Base-by-base conservation (phyloP, 1,140 invertebrate species). In the Conus betulinus region DNA sequence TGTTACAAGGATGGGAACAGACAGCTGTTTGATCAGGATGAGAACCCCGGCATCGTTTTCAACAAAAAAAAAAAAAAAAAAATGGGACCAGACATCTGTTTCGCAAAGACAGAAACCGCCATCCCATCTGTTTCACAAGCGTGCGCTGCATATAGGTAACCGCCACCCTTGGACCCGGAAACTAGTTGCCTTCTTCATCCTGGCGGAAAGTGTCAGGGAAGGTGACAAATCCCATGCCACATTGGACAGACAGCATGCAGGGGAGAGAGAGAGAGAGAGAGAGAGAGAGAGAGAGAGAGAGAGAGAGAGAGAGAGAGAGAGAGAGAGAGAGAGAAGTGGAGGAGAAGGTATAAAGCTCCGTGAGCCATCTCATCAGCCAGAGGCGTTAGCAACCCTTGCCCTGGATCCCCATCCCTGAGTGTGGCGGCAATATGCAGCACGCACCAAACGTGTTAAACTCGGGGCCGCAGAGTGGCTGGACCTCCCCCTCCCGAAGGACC, bases 371-470 rank as follows among this genome's bases (percentile, higher is more conserved):
- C 51, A 81, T 81, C 79, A 81, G 23, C 27, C 79, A 81, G 23
- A 39, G 52, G 39, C 79, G 52, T 81, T 23, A 53, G 51, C 79
- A 81, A 53, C 79, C 27, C 79, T 53, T 71, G 11, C 79, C 27
- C 5, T 7, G 52, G 79, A 81, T 13, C 76, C 7, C 15, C 7
- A 27, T 27, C 27, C 17, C 51, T 23, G 79, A 81, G 79, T 81
- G 79, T 81, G 39, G 79, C 79, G 10, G 10, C 79, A 81, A 81
- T 81, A 81, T 81, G 79, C 51, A 20, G 79, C 79, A 81, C 79
- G 79, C 79, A 81, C 79, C 79, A 5, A 81, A 81, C 79, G 79
- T 81, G 79, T 81, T 81, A 81, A 81, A 81, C 79, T 81, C 20
- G 11, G 51, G 6, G 17, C 79, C 51, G 5, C 79, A 23, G 51